Base-by-base conservation (phyloP, 2,113 vertebrate species). In the Trogon melanurus region DNA sequence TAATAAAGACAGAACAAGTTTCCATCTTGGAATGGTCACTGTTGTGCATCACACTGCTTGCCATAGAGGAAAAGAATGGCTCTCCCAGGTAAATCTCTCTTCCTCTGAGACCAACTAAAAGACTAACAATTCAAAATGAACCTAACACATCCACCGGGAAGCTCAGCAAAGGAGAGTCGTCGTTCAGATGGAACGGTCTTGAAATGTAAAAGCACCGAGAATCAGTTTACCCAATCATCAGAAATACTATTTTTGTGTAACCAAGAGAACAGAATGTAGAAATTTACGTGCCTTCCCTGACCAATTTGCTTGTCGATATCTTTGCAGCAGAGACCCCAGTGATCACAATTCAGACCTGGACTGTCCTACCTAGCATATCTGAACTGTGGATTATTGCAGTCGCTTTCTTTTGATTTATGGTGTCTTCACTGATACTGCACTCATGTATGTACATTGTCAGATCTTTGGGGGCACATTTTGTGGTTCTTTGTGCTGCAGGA, bases 391-490 rank as follows among this genome's bases (percentile, higher is more conserved):
- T 67, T 48, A 11, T 1, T 67, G 19, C 82, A 84, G 14, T 30
- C 75, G 34, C 15, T 2, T 14, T 75, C 15, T 2, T 14, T 75
- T 70, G 44, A 88, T 78, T 83, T 70, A 73, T 30, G 34, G 14
- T 17, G 53, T 30, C 58, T 53, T 86, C 15, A 5, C 38, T 27
- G 45, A 26, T 9, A 29, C 44, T 70, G 32, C 51, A 4, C 38
- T 83, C 48, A n/a, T 32, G 7, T 0, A 0, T 0, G 9, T 6
- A 11, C 5, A 1, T 17, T 54, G 48, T 34, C 66, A 47, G 51
- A 22, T 4, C 79, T 78, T 57, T 34, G 32, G 60, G 30, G 60
- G 12, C 51, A 90, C 44, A 73, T 72, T 58, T 41, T 36, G 23
- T 9, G 9, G 20, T 38, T 66, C 64, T 75, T 65, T 58, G 51